Conservation (phyloP, 2,797 vertebrate genomes). For the Acanthis flammea region DNA sequence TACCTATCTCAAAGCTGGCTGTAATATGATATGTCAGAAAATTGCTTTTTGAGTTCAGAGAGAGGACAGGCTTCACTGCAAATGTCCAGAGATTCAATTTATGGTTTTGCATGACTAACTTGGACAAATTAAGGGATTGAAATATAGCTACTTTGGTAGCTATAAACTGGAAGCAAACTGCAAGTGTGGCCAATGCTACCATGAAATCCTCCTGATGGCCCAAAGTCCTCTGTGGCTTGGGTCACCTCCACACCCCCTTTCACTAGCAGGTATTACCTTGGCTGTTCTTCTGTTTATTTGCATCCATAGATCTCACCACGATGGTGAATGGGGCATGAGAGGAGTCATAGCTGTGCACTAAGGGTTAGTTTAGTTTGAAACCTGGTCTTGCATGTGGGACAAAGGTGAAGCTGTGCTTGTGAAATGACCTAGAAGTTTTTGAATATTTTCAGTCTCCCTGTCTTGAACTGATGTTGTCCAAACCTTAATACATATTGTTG, state of each 20-base stretch:
- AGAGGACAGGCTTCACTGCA: slow-evolving; percentile 1
- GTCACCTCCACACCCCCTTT: background rate
- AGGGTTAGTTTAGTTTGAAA: background rate
- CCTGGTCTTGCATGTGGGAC: background rate
- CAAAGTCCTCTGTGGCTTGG: background rate
- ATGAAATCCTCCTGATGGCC: background rate
- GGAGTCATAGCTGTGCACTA: background rate
- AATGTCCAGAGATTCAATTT: background rate
- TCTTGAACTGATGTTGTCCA: background rate
- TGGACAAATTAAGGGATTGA: background rate
- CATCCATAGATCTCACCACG: background rate
- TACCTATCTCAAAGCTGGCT: background rate
- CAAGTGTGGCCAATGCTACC: background rate
- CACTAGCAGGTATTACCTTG: background rate
- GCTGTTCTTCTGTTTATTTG: background rate
- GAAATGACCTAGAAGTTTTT: background rate
- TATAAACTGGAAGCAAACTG: background rate
- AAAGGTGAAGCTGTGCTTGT: background rate
- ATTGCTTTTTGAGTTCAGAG: background rate
- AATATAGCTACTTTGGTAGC: background rate
- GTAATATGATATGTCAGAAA: background rate
- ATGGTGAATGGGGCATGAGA: background rate
- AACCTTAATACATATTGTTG: background rate
- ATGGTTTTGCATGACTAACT: background rate
- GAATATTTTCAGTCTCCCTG: background rate